Evolutionary conservation across 1,140 invertebrate species (phyloP), one percentile per base, ranked within the genome.

Genomic region (Mizuhopecten yessoensis): DNA sequence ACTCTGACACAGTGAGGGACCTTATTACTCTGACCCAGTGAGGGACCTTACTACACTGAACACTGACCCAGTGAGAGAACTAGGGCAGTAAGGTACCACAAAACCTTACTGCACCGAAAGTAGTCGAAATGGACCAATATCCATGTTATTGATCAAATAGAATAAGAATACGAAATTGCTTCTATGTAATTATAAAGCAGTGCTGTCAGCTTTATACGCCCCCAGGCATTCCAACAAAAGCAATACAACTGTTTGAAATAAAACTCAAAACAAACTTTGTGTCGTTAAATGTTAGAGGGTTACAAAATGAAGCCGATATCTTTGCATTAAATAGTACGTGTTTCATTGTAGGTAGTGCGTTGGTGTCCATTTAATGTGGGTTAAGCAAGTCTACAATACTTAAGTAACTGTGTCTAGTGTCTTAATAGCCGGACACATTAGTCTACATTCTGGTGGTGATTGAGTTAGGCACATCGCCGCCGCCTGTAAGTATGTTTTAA

Each of bases 401-500:
- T 2, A 29, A 75, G 9, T 17, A 75, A n/a, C 57, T 29, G 57
- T 13, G 23, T 75, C 9, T 29, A 75, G 57, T 29, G 11, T 75
- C 57, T 75, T 75, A 49, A 75, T 9, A n/a, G n/a, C n/a, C n/a
- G n/a, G n/a, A n/a, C 5, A n/a, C 23, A 75, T 75, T 75, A 75
- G 57, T 75, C 5, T 75, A 29, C 23, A 29, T 9, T 29, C 3
- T 29, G 23, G 2, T n/a, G 11, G 9, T 75, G 57, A 75, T 75
- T n/a, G n/a, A 29, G n/a, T 75, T 75, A 75, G 57, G 23, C n/a
- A 5, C 57, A 9, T 0, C 57, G n/a, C 57, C 57, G 57, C n/a
- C 57, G n/a, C 29, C 57, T 23, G 23, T 75, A 75, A 75, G 57
- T 75, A 75, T 75, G n/a, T 23, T n/a, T 75, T 75, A 75, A 75